These are phyloP conservation scores for Diplodus puntazzo DNA, from an alignment of 2,797 vertebrate species.

Conservation along the genomic window DNA sequence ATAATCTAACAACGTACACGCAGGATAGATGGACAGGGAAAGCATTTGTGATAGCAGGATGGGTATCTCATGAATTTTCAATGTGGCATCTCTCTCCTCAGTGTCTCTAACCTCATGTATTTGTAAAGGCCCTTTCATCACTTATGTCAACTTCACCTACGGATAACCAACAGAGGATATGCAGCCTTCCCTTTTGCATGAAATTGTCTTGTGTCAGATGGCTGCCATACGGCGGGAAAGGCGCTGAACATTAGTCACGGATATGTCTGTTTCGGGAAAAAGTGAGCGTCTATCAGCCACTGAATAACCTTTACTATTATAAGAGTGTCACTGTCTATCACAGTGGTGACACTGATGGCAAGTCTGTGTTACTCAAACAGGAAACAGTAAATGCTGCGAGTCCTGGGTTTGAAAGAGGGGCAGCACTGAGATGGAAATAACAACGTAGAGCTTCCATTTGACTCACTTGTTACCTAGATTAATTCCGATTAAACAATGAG, in stretches of 20 bases:
- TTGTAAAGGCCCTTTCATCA: slow-evolving; percentile 64
- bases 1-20: slow-evolving; percentile 37
- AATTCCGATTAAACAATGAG: slow-evolving; percentile 52
- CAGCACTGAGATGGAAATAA: background rate
- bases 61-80: slow-evolving; percentile 69
- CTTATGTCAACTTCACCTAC: slow-evolving; percentile 51
- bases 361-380: background rate
- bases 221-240: slow-evolving; percentile 1
- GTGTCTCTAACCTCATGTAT: slow-evolving; percentile 59
- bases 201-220: slow-evolving; percentile 22
- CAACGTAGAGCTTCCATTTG: slow-evolving; percentile 5
- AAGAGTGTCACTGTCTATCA: background rate
- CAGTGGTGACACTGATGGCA: background rate
- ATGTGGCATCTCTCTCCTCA: slow-evolving; percentile 42
- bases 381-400: background rate
- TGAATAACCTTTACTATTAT: slow-evolving; percentile 8
- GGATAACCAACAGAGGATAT: slow-evolving; percentile 45
- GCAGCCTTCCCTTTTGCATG: slow-evolving; percentile 25
- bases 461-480: slow-evolving; percentile 38
- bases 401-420: background rate
- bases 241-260: slow-evolving; percentile 12
- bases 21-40: slow-evolving; percentile 51
- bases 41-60: slow-evolving; percentile 57
- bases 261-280: slow-evolving; percentile 25
- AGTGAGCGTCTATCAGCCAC: slow-evolving; percentile 11